A percentile compares a stretch with the other conserved stretches of the same genome.
phyloP scores from a whole-genome alignment of 2,113 vertebrate species.

The Melanocharis versteri region DNA sequence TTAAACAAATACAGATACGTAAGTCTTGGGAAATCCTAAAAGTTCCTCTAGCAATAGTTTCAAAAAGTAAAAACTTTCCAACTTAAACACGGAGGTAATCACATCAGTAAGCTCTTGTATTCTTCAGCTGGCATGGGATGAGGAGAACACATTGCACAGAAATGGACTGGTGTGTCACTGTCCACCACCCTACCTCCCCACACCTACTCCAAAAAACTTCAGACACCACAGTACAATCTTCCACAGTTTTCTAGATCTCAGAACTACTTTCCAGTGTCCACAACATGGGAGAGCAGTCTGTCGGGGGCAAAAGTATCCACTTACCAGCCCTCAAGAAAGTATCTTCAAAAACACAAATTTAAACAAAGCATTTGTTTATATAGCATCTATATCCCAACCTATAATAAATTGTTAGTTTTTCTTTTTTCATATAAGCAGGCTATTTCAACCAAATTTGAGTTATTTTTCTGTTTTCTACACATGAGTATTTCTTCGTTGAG shows the following conservation, averaged over 20 bases:
- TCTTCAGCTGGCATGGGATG: accelerated
- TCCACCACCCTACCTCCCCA: accelerated
- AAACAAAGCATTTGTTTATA: too few relatives aligned
- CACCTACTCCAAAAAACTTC: neutral
- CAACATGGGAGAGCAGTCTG: neutral
- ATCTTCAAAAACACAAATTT: neutral
- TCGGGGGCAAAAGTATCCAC: neutral
- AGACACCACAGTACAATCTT: neutral
- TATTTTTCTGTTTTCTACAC: neutral
- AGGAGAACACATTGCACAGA: neutral
- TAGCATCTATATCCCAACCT: neutral
- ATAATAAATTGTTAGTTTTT: neutral
- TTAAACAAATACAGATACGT: neutral
- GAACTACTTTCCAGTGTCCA: neutral
- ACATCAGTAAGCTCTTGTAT: neutral
- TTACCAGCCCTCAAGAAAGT: neutral
- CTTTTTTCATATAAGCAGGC: neutral
- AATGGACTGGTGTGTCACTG: accelerated
- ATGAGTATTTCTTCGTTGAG: neutral
- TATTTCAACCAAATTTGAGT: neutral
- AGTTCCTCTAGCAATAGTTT: neutral
- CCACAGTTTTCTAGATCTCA: neutral
- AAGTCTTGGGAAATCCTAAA: neutral
- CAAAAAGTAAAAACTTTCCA: neutral
- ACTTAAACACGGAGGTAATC: neutral